phyloP scores from a whole-genome alignment of 2,797 vertebrate species.

The Gorsachius magnificus region DNA sequence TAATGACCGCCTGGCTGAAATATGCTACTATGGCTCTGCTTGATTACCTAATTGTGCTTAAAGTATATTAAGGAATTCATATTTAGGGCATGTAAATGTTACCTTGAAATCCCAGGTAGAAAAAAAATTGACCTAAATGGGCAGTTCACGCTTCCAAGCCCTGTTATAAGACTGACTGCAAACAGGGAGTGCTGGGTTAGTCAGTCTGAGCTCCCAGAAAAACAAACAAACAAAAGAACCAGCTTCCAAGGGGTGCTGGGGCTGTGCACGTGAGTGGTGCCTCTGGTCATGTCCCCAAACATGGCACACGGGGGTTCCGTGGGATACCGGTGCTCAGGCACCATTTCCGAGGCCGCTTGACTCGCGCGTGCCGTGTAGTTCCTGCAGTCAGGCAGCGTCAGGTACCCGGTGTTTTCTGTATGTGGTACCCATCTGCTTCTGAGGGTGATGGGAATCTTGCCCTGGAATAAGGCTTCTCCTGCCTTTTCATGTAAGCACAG shows the following conservation, averaged over 20 bases:
- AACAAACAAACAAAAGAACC: background rate
- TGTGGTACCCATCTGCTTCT: background rate
- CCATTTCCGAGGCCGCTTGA: background rate
- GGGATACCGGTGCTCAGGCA: background rate
- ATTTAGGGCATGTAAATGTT: constrained; percentile 35
- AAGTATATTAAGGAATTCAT: background rate
- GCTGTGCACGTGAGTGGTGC: background rate
- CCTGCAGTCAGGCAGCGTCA: background rate
- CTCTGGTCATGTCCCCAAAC: accelerated
- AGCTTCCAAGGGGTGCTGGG: background rate
- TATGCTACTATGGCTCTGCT: background rate
- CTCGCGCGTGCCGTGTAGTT: background rate
- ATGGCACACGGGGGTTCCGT: accelerated
- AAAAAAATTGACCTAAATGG: background rate
- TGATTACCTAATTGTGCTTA: background rate
- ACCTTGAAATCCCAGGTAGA: background rate
- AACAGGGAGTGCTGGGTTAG: background rate
- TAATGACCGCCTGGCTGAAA: constrained; percentile 15
- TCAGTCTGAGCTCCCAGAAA: background rate
- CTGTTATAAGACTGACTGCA: background rate
- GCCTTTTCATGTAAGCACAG: background rate
- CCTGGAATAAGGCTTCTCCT: background rate
- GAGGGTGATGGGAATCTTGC: background rate
- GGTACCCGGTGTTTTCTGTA: background rate
- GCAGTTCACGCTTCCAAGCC: background rate